Evolutionary conservation across 2,113 vertebrate species (phyloP), one percentile per base, ranked within the genome.

Genomic region (Pomatostomus ruficeps): DNA sequence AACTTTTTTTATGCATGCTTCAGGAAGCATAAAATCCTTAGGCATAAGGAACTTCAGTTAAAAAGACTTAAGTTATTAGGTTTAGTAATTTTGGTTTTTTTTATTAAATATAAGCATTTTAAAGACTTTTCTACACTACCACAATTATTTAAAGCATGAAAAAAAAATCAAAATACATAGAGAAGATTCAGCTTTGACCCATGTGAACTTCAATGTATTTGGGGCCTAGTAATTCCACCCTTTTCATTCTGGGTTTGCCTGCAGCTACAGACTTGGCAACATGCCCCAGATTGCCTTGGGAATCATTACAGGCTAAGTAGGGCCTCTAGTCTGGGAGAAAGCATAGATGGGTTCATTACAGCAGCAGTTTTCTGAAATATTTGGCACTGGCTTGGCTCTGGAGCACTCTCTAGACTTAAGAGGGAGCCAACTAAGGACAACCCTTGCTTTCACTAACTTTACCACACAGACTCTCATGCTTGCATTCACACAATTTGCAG

Each of bases 191-290:
- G 65, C 61, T 90, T 70, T 86, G 85, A 93, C 82, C 67, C 52
- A 67, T 17, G 31, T 4, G 16, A 85, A 81, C 31, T 80, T 79
- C 54, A 88, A 55, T 80, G 59, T 45, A 77, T 54, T 62, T 1
- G 5, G 35, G 46, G 38, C 67, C 46, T 74, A 77, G 81, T 92
- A 88, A 94, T 76, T 91, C 68, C 68, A 88, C 85, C 31, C 42
- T 93, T 49, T 68, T 68, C 75, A 46, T 78, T 91, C 71, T 48
- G 49, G 24, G 57, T 57, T 90, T 92, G 88, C 82, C 82, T 71
- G 75, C 65, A 83, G 88, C 94, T 95, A 91, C 1, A 9, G 88
- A 68, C 82, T 84, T 96, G 94, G 95, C 90, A 93, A 71, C 40
- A 13, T 23, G 59, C 68, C 90, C 45, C 61, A 49, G 5, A 74